Evolutionary conservation across 2,113 vertebrate genomes (phyloP), one percentile per base, ranked within the genome.

Genomic region (Empidonax alnorum): DNA sequence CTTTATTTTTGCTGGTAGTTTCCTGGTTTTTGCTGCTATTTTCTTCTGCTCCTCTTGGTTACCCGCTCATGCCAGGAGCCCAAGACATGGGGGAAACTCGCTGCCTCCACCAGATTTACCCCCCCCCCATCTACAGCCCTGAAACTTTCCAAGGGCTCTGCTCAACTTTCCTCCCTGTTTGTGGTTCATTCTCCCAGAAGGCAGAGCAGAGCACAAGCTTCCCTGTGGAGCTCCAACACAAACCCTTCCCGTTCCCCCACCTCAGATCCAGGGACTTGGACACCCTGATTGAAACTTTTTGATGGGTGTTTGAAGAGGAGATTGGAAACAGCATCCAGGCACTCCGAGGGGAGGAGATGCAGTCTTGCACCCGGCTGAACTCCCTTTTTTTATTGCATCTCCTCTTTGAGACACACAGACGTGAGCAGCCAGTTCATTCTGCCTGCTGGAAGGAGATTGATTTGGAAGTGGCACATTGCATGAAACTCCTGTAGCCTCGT

Each of bases 51-150:
- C 23, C 9, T 59, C 10, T 31, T 39, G 1, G 14, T 21, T 33
- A 5, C 75, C 31, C 7, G 0, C 22, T 14, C 0, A 1, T 8
- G 10, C 65, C 17, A 7, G 33, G 52, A 69, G 33, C 49, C 27
- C 16, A 65, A 65, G 47, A 35, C n/a, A 2, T 10, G 0, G 0
- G 1, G 28, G 59, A 46, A 44, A 7, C 0, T 1, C 0, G 0
- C 58, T 37, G 63, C 47, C 82, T 14, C 19, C 6, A 1, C 28
- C 65, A 14, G 42, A 2, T 13, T 33, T 4, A 0, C 3, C 59
- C 52, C 84, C 3, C 59, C 52, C 84, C 30, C 27, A 1, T 12
- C 46, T 37, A 2, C 53, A 20, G 2, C n/a, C 74, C 47, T 5
- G 1, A 2, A 10, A 4, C 35, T 21, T 44, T 3, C 42, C 5